phyloP scores from a whole-genome alignment of 2,888 invertebrate species.

The Cotesia congregata region DNA sequence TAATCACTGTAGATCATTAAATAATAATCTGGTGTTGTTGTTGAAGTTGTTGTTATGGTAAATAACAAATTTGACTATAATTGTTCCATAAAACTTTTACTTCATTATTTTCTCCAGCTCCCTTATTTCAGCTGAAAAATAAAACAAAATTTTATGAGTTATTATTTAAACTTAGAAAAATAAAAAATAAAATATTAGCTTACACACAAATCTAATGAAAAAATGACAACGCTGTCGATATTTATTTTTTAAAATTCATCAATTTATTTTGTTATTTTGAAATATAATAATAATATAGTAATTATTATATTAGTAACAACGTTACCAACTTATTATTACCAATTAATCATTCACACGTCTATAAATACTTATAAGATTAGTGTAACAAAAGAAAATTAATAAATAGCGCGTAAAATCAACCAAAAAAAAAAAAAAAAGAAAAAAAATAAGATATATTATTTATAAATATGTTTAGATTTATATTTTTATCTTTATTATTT shows the following conservation, averaged over 20 bases:
- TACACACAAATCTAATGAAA: background rate
- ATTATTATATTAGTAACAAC: background rate
- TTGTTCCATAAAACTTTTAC: slow-evolving; percentile 54
- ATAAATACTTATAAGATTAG: background rate
- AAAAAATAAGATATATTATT: background rate
- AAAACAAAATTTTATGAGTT: slow-evolving; percentile 44
- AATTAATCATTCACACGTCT: background rate
- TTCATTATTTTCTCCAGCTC: slow-evolving; percentile 69
- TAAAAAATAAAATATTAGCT: background rate
- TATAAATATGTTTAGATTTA: background rate
- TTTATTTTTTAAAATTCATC: too few relatives aligned
- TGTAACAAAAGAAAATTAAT: background rate
- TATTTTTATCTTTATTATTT: background rate
- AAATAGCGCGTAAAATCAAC: background rate
- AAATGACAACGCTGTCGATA: background rate
- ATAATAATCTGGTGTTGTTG: too few relatives aligned
- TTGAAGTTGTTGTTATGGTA: background rate
- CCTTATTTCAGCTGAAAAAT: slow-evolving; percentile 72
- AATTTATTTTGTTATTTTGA: background rate
- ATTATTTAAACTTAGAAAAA: background rate
- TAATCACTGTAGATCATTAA: too few relatives aligned
- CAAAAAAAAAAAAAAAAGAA: background rate
- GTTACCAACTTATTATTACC: background rate
- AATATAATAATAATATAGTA: background rate
- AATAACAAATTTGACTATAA: background rate